Evolutionary conservation across 2,113 vertebrate genomes (phyloP), one percentile per base, ranked within the genome.

Genomic region (Rhynchomys soricoides): DNA sequence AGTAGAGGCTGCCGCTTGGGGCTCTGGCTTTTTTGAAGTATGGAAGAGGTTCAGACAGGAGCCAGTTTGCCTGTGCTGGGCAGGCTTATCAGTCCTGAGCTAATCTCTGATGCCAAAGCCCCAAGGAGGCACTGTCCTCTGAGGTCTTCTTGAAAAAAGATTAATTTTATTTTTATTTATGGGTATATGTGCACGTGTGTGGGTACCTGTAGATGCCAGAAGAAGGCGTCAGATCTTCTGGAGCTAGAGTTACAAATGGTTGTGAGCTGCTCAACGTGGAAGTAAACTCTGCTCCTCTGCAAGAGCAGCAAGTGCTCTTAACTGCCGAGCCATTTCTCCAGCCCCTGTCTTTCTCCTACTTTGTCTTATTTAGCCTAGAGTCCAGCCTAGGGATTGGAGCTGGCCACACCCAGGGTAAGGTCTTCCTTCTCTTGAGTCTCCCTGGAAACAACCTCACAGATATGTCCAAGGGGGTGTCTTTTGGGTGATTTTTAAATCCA

Each of bases 21-120:
- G 15, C 45, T 86, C 48, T 40, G 59, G 70, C 70, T 92, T 89
- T 89, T 97, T 93, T 92, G 95, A 97, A 97, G 95, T 82, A 37
- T 50, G n/a, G 68, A 43, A 95, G 73, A 81, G 79, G 57, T 13
- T 92, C 94, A 40, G 94, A 48, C 81, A 29, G 1, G 78, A 96
- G 40, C 70, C 93, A 40, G 95, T 94, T 62, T 57, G 83, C 48
- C 95, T 90, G 40, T 31, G 50, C 74, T 2, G 79, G 3, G 43
- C 48, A 93, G 91, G 83, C 79, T 86, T 64, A 77, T 81, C 68
- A 70, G 70, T 90, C 87, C 34, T 1, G 50, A 91, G 57, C 57
- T 81, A 55, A 95, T 87, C 91, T 57, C 57, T 78, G 16, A 5
- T 1, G 24, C 10, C 37, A 40, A 26, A 16, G 59, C 45, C 64